Conservation (phyloP, 2,888 invertebrate species). For the Amphipyra tragopoginis region DNA sequence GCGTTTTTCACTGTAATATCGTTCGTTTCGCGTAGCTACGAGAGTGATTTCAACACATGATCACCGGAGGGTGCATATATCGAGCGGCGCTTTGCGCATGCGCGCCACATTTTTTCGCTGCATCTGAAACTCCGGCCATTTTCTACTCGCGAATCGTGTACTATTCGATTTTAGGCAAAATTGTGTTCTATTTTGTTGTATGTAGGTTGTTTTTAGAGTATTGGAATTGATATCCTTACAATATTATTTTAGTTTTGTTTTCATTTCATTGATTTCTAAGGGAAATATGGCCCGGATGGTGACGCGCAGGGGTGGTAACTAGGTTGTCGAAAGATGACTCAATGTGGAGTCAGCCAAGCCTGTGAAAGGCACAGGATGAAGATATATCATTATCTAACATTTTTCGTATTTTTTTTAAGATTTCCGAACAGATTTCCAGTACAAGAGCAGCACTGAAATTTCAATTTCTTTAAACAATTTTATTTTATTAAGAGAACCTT, state of each 20-base stretch:
- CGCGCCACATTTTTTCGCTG: constrained; percentile 82
- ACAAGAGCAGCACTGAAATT: not conserved
- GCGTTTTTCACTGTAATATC: constrained; percentile 8
- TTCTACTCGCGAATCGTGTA: constrained; percentile 76
- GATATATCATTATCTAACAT: constrained; percentile 6
- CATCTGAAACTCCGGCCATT: constrained; percentile 80
- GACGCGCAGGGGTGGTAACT: constrained; percentile 29
- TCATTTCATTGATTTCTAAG: constrained; percentile 43
- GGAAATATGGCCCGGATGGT: constrained; percentile 11
- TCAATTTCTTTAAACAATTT: too few relatives aligned
- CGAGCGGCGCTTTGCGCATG: constrained; percentile 86
- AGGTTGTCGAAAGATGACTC: constrained; percentile 6
- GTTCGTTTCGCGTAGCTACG: constrained; percentile 13
- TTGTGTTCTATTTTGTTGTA: constrained; percentile 36
- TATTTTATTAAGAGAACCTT: not conserved
- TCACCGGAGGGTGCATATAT: constrained; percentile 84
- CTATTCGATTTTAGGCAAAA: constrained; percentile 42
- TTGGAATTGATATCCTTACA: constrained; percentile 9
- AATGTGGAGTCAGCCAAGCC: constrained; percentile 10
- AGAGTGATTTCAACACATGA: constrained; percentile 69
- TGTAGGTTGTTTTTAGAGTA: constrained; percentile 42
- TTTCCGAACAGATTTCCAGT: not conserved
- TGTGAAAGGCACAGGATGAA: constrained; percentile 2
- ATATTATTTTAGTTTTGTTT: constrained; percentile 24
- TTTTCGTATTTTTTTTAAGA: constrained; percentile 19